A percentile compares a stretch with the other conserved stretches of the same genome.
These are phyloP conservation scores for Grammomys surdaster DNA, from an alignment of 2,113 vertebrate species.

Conservation along the genomic window DNA sequence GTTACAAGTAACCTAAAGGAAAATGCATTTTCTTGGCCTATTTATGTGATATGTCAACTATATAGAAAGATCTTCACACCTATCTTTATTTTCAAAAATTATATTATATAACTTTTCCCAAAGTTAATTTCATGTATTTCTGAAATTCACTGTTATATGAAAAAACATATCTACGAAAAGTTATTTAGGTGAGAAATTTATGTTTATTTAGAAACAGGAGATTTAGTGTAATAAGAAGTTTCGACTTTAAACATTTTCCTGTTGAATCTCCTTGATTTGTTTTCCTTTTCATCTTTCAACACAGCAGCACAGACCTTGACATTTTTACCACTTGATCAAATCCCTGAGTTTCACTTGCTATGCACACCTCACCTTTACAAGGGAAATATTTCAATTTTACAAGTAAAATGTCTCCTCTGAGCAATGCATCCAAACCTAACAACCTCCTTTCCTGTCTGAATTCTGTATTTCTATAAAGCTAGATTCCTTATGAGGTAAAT, in stretches of 20 bases:
- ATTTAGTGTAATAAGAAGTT: conserved; percentile 14
- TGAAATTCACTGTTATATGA: background rate
- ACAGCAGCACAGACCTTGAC: conserved; percentile 46
- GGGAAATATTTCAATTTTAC: conserved; percentile 69
- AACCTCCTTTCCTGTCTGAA: conserved; percentile 6
- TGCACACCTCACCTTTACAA: conserved; percentile 70
- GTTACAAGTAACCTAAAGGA: background rate
- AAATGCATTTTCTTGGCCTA: conserved; percentile 13
- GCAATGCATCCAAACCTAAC: conserved; percentile 11
- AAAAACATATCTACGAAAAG: conserved; percentile 15
- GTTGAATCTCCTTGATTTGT: conserved; percentile 61
- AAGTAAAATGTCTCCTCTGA: conserved; percentile 45
- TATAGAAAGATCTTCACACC: background rate
- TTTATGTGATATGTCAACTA: background rate
- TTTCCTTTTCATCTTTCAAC: conserved; percentile 67
- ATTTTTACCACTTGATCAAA: conserved; percentile 71
- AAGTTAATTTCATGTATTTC: background rate
- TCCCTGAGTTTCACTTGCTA: conserved; percentile 72
- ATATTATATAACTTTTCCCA: background rate
- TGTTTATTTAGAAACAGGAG: conserved; percentile 13
- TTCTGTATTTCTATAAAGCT: background rate
- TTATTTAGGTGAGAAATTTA: background rate
- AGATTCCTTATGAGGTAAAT: background rate
- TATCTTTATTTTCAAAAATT: conserved; percentile 48
- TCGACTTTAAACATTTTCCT: background rate